phyloP scores from a whole-genome alignment of 2,113 vertebrate genomes.

The Lophius piscatorius region DNA sequence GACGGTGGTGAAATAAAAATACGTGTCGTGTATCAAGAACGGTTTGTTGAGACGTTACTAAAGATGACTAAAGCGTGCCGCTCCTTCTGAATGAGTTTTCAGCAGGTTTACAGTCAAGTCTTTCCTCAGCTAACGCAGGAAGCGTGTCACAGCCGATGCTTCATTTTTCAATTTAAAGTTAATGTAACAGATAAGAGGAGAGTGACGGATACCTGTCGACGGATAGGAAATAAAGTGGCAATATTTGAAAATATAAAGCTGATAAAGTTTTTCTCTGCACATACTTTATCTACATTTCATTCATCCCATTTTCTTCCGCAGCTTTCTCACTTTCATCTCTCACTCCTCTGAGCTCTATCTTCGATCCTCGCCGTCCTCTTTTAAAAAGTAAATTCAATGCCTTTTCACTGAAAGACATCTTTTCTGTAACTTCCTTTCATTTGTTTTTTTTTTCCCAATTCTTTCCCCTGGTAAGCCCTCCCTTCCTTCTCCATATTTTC shows the following conservation, averaged over 20 bases:
- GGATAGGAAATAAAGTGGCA: conserved; percentile 4
- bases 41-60: too few species aligned
- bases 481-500: conserved; percentile 38
- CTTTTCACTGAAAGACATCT: conserved; percentile 24
- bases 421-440: conserved; percentile 50
- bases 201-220: not conserved
- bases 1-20: not conserved
- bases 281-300: not conserved
- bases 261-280: not conserved
- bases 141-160: too few species aligned
- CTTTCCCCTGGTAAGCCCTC: conserved; percentile 24
- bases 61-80: too few species aligned
- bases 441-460: conserved; percentile 46
- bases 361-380: conserved; percentile 7
- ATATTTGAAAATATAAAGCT: conserved; percentile 1
- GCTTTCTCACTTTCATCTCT: conserved; percentile 2
- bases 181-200: too few species aligned
- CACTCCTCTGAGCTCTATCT: conserved; percentile 1
- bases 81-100: too few species aligned
- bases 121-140: too few species aligned
- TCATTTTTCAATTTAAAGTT: too few species aligned
- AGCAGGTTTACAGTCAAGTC: too few species aligned
- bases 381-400: conserved; percentile 11
- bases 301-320: not conserved
- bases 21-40: too few species aligned